Evolutionary conservation across 2,797 vertebrate species (phyloP).

Genomic region (Nannoperca obscura): DNA sequence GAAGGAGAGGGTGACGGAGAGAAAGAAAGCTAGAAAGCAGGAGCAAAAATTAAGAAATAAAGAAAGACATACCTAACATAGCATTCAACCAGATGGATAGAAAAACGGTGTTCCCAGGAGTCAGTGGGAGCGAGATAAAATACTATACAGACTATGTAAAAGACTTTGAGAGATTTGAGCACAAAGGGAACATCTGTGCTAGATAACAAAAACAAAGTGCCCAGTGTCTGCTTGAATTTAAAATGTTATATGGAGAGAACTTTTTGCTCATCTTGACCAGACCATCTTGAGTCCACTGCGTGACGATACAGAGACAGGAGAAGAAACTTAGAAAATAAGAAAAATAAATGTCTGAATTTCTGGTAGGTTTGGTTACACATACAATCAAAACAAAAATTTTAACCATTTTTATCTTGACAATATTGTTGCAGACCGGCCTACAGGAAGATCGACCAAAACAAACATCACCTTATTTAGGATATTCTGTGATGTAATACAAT

Average conservation of each 20-base stretch:
- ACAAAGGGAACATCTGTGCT: slow-evolving; percentile 24
- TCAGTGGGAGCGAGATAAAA: slow-evolving; percentile 24
- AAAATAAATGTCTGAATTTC: slow-evolving; percentile 10
- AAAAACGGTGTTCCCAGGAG: slow-evolving; percentile 13
- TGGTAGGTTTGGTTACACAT: neutral
- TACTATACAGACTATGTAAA: neutral
- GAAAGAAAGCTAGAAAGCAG: slow-evolving; percentile 24
- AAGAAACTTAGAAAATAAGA: neutral
- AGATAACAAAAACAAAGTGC: slow-evolving; percentile 27
- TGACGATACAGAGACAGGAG: neutral
- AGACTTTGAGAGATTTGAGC: slow-evolving; percentile 32
- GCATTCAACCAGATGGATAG: slow-evolving; percentile 41
- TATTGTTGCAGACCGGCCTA: neutral
- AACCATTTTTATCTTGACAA: neutral
- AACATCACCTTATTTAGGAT: neutral
- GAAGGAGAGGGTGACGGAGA: slow-evolving; percentile 10
- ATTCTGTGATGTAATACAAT: neutral
- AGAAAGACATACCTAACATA: slow-evolving; percentile 27
- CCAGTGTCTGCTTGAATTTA: slow-evolving; percentile 24
- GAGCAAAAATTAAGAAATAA: slow-evolving; percentile 3
- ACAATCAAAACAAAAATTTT: neutral
- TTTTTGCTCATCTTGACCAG: slow-evolving; percentile 22
- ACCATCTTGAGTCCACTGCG: neutral
- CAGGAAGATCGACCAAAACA: neutral
- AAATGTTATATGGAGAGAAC: slow-evolving; percentile 23